Evolutionary conservation across 2,113 vertebrate genomes (phyloP), one percentile per base, ranked within the genome.

Genomic region (Sapayoa aenigma): DNA sequence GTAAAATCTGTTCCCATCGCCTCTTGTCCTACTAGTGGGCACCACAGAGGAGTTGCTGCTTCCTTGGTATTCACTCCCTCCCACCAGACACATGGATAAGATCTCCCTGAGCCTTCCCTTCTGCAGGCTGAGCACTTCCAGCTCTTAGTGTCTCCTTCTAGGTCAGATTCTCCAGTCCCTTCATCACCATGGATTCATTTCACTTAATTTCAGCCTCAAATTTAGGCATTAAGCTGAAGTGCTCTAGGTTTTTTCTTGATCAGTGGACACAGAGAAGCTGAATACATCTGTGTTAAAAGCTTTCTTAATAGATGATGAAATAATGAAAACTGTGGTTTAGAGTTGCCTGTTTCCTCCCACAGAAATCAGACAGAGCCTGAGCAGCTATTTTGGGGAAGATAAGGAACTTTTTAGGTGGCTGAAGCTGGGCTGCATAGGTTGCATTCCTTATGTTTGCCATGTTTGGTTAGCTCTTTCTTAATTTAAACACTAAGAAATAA

Each of bases 1-100:
- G 27, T 68, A 49, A 30, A 23, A 22, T 62, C 63, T 46, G 4
- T n/a, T 52, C 28, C 12, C 11, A 10, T 14, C 46, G 23, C 30
- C 9, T 50, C 33, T 65, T 87, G 18, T 19, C 27, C 50, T 58
- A 15, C 9, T 20, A 10, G 16, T 42, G 37, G 24, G 5, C 39
- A 42, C 27, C 11, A 27, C 24, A 35, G 58, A 71, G 37, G 11
- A 82, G 24, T 46, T 11, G 18, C 21, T n/a, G 31, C 4, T 12
- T 49, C 15, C 37, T 39, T 3, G 2, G 5, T 19, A 7, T 41
- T 50, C 27, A 8, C 20, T 66, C 20, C 3, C 3, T 89, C 11
- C 12, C 14, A 19, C 14, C 8, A 47, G 41, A 24, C 5, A 7
- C 6, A 3, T 2, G 3, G 6, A 1, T 49, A 4, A 49, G 21